Evolutionary conservation across 1,140 invertebrate genomes (phyloP), one percentile per base, ranked within the genome.

Genomic region (Stratiolaelaps scimitus): DNA sequence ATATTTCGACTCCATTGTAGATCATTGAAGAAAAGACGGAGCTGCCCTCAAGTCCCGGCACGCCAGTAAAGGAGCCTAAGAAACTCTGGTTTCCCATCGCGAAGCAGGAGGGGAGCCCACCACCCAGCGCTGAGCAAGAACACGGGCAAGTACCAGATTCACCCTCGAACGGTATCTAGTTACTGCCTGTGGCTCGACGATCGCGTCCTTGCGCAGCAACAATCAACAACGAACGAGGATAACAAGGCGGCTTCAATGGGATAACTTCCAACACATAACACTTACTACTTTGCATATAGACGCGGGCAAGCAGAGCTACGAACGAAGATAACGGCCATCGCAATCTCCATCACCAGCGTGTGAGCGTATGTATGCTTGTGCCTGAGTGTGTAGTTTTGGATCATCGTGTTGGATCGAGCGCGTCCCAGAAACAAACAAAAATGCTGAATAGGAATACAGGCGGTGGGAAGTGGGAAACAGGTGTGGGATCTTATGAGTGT

Each of bases 21-120:
- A 60, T 60, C 53, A 60, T 34, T 17, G 53, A 60, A 23, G 53
- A 60, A 26, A 60, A 60, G 23, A 60, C 53, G 26, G 53, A 60
- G 20, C 53, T 60, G 23, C 53, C 53, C 15, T 60, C 53, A 26
- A 60, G 53, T 60, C 53, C 53, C 17, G 53, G 53, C 4, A 60
- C 53, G 15, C 53, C 53, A 15, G 53, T 60, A n/a, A 60, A 60
- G 23, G 53, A 26, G 34, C 15, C 53, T 15, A 60, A 60, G 53
- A 60, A 60, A 23, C 26, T 60, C 53, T 60, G 53, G 53, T 60
- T 60, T 26, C 53, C 53, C 15, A 60, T 60, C 2, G 26, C 53
- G 20, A 60, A 60, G 10, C 53, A 60, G 23, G 53, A 60, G 26
- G 53, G 17, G 17, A 60, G 53, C 34, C 53, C 53, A 20, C 53